A percentile compares a stretch with the other conserved stretches of the same genome.
Evolutionary conservation across 2,113 vertebrate species (phyloP).

Genomic region (Empidonax traillii): DNA sequence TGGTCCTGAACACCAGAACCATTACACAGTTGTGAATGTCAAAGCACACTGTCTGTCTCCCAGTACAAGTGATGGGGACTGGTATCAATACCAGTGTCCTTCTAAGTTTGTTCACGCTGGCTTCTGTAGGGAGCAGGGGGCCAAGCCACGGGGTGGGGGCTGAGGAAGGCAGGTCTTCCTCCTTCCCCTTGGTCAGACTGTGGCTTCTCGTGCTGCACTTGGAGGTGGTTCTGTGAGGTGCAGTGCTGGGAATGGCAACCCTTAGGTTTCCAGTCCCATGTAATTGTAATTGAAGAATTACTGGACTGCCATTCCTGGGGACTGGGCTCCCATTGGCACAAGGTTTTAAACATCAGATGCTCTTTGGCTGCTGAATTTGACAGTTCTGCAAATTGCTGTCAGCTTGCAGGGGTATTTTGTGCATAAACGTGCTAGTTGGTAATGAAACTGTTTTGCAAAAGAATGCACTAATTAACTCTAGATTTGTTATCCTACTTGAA

Average conservation of each 20-base stretch:
- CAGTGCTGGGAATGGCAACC: not conserved
- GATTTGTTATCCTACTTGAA: conserved; percentile 61
- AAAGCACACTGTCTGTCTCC: not conserved
- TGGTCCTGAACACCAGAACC: not conserved
- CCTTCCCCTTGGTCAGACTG: not conserved
- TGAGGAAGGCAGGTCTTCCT: not conserved
- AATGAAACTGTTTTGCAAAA: conserved; percentile 65
- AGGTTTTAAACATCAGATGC: conserved; percentile 14
- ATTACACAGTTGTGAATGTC: not conserved
- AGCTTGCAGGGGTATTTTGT: conserved; percentile 48
- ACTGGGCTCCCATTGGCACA: not conserved
- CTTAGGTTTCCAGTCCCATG: not conserved
- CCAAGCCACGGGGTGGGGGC: fast-evolving
- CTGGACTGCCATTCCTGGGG: not conserved
- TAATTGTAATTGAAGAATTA: not conserved
- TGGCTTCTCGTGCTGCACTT: not conserved
- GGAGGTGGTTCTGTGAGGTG: not conserved
- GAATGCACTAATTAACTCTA: conserved; percentile 60
- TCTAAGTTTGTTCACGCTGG: not conserved
- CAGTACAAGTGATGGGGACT: not conserved
- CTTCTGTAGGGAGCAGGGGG: not conserved
- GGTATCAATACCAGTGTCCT: not conserved
- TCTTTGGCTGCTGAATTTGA: conserved; percentile 45
- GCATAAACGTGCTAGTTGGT: conserved; percentile 11
- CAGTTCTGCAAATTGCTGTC: conserved; percentile 64